Conservation (phyloP, 2,113 vertebrate genomes). For the Gila orcuttii region DNA sequence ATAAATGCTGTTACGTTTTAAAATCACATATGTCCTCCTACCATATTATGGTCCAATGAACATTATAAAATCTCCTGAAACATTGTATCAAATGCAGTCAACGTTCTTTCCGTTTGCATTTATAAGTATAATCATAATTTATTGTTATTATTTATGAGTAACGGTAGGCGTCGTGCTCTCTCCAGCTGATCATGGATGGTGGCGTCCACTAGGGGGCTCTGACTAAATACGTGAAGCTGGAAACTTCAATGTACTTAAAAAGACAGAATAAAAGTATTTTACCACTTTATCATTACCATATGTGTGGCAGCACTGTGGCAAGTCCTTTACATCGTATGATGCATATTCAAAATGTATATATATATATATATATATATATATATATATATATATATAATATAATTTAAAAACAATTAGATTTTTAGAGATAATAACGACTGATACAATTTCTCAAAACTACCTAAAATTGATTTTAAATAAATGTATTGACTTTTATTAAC, state of each 20-base stretch:
- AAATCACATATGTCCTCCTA: slow-evolving; percentile 32
- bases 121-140: slow-evolving; percentile 12
- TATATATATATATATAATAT: no score
- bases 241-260: background rate
- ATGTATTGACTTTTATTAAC: background rate
- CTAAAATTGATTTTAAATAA: no score
- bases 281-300: no score
- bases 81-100: slow-evolving; percentile 25
- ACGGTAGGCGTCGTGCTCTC: slow-evolving; percentile 3
- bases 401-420: no score
- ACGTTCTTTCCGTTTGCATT: background rate
- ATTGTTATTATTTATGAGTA: slow-evolving; percentile 25
- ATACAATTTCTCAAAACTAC: no score
- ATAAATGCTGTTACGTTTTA: background rate
- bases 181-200: background rate
- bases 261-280: background rate
- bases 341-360: no score
- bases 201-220: slow-evolving; percentile 6
- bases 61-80: slow-evolving; percentile 14
- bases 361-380: no score
- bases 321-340: no score
- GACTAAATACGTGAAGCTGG: background rate
- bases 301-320: no score
- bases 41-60: slow-evolving; percentile 44
- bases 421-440: no score